Base-by-base conservation (phyloP, 2,888 invertebrate genomes). In the Diarsia dahlii region DNA sequence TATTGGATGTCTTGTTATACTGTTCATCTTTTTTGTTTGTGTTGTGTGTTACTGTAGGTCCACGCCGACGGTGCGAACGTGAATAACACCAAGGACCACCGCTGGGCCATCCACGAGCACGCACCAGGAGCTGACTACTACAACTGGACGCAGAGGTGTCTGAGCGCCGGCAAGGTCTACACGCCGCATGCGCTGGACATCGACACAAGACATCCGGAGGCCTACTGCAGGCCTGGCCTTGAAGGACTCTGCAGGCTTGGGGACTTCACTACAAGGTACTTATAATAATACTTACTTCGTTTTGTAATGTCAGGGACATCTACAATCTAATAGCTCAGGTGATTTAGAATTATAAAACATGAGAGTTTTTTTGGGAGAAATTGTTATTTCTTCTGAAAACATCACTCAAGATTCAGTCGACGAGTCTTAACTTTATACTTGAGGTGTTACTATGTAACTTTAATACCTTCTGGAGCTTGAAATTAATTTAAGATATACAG, bases 61-160 rank as follows among this genome's bases (percentile, higher is more conserved):
- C 99, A 99, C 93, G 98, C 98, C 0, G 99, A 99, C 93, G 99
- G 99, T 0, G 97, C 98, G 5, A 97, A 97, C 72, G 95, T 98
- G 75, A 98, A 98, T 92, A 98, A 98, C 92, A 98, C 98, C 0
- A 96, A 96, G 63, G 97, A 97, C 18, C 98, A 98, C 92, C 97
- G 98, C 83, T 99, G 99, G 99, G 98, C 98, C 18, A 97, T 99
- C 28, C 98, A 99, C 92, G 97, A 97, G 76, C 95, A 97, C 84
- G 97, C 98, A 0, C 98, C 99, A 0, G 99, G 98, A 28, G 97
- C 97, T 79, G 99, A 99, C 94, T 99, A 98, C 94, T 99, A 99
- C 93, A 98, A 99, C 94, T 99, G 99, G 99, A 98, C 98, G 48
- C 97, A 97, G 63, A 96, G 99, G 56, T 99, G 99, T 91, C 94